These are phyloP conservation scores for Miniopterus natalensis DNA, from an alignment of 2,113 vertebrate genomes.

Conservation along the genomic window DNA sequence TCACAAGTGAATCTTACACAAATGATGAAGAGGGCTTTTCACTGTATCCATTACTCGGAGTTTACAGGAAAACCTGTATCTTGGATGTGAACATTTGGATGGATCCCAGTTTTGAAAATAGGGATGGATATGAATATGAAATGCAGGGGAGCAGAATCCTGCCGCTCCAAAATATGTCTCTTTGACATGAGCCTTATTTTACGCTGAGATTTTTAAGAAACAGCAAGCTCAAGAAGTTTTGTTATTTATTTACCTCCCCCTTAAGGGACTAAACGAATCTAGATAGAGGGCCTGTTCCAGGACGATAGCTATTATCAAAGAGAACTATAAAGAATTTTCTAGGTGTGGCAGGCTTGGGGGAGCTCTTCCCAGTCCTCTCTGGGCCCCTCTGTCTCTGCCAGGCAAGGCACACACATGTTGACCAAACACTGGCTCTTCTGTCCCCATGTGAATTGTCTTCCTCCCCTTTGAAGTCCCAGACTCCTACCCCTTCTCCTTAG, in stretches of 20 bases:
- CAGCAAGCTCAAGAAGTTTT: neutral
- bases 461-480: neutral
- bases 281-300: neutral
- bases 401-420: neutral
- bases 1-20: neutral
- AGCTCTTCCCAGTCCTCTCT: neutral
- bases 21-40: slow-evolving; percentile 3
- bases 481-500: neutral
- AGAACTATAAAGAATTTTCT: neutral
- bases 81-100: neutral
- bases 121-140: slow-evolving; percentile 1
- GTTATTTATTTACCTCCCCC: neutral
- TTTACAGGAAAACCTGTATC: slow-evolving; percentile 47
- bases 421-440: neutral
- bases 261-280: neutral
- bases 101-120: neutral
- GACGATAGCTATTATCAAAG: neutral
- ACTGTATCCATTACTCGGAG: neutral
- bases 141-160: neutral
- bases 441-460: neutral
- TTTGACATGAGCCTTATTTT: neutral
- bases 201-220: neutral
- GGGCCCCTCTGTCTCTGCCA: neutral
- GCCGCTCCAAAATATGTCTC: neutral
- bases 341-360: neutral